Evolutionary conservation across 2,797 vertebrate species (phyloP), one percentile per base, ranked within the genome.

Genomic region (Silurus aristotelis): DNA sequence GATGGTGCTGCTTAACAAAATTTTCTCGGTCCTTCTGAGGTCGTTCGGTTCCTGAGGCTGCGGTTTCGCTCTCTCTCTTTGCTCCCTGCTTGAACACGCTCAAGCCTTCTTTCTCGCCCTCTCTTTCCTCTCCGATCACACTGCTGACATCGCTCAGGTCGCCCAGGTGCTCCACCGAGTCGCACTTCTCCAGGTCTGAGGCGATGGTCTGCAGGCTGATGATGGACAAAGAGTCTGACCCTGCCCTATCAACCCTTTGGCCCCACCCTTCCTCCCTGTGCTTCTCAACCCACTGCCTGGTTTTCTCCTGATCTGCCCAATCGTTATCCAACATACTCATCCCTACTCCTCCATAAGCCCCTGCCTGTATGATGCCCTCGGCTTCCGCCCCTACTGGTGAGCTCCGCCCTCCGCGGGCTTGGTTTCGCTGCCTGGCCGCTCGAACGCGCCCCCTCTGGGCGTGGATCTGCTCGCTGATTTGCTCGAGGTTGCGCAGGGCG

Each of bases 401-500:
- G 38, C 95, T 96, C 1, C 97, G 95, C 73, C 93, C 94, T 0
- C 83, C 90, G 14, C 92, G 92, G 87, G 89, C 85, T 0, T 89
- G 84, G 79, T 88, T 68, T 22, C 56, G 55, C 70, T 89, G 87
- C 85, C 92, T 86, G 85, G 87, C 84, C 6, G 88, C 91, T 0
- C 68, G 83, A 60, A 87, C 81, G 0, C 86, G 91, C 17, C 92
- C 93, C 82, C 94, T 92, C 6, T 97, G 96, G 0, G 97, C 97
- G 0, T 99, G 98, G 87, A 99, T 98, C 89, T 98, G 96, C 87
- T 99, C 97, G 1, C 97, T 98, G 95, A 99, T 98, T 89, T 97
- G 94, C 80, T 99, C 98, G 90, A 99, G 87, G 92, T 97, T 99
- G 0, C 96, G 92, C 9, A 99, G 91, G 14, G 98, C 96, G 0